Conservation (phyloP, 2,888 invertebrate species). For the Calliopum simillimum region DNA sequence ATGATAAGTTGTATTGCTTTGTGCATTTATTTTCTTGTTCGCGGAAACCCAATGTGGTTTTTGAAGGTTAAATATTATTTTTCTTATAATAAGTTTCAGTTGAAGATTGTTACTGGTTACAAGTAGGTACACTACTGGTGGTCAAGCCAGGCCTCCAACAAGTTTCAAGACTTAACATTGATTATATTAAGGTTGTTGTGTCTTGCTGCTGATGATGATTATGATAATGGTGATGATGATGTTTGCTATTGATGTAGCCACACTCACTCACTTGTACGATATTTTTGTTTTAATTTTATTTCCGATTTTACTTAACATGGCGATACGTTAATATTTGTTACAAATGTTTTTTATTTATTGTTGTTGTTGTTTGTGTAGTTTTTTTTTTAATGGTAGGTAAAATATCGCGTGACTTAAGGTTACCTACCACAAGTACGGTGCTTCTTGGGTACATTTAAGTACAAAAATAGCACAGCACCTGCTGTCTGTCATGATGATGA, state of each 20-base stretch:
- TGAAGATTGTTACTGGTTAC: too few species aligned
- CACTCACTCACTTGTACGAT: background rate
- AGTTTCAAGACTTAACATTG: background rate
- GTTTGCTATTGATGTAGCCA: background rate
- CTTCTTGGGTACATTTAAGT: background rate
- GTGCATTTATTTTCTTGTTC: too few species aligned
- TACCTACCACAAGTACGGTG: background rate
- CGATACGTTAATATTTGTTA: background rate
- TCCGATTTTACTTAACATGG: slow-evolving; percentile 1
- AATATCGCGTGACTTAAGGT: slow-evolving; percentile 3
- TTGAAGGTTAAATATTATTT: too few species aligned
- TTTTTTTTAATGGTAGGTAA: background rate
- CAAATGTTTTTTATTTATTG: background rate
- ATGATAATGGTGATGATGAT: too few species aligned
- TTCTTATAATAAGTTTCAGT: too few species aligned
- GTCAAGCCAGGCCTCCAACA: slow-evolving; percentile 16
- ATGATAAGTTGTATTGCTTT: too few species aligned
- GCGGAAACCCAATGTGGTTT: too few species aligned
- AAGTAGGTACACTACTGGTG: background rate
- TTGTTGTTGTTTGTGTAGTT: background rate
- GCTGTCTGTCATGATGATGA: background rate
- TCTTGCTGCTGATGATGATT: background rate
- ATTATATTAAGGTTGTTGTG: background rate
- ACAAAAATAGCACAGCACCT: slow-evolving; percentile 12
- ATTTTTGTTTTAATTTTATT: background rate